Base-by-base conservation (phyloP, 2,888 invertebrate species). In the Synergus gifuensis region DNA sequence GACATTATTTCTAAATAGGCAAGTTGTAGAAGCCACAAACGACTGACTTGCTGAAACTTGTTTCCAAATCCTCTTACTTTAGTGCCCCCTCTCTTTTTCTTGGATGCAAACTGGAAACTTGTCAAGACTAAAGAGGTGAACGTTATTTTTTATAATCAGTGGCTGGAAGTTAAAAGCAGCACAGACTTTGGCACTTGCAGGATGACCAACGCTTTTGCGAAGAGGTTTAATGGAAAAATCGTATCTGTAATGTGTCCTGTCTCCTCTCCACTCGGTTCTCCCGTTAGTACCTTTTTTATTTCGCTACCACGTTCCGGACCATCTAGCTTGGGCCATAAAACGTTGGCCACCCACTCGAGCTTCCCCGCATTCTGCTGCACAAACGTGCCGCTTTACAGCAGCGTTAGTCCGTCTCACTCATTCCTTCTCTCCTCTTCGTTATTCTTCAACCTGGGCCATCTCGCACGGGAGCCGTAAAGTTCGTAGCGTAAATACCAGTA, bases 261-360 rank as follows among this genome's bases (percentile, higher is more conserved):
- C 73, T 60, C 54, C 22, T 77, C 63, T 81, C 79, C 78, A 76
- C 81, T 79, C 76, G 63, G 54, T 80, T 81, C 78, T 80, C 64
- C 78, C 67, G 80, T 78, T 80, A 81, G 80, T 82, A 83, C 87
- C 83, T 84, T 85, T 88, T 89, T 89, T 88, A 88, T 89, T 89
- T 88, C 81, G 78, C 84, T 79, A 83, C 85, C 86, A 81, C 86
- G 88, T 90, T 89, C 87, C 86, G 86, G 87, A 85, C 86, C 88
- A 88, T 88, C 88, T 87, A 89, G 85, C 85, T 81, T 73, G 78
- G 84, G 83, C 85, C 86, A 89, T 90, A 90, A 91, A 91, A 88
- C 87, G 87, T 83, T 85, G 83, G 83, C 83, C 84, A 80, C 83
- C 85, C 83, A 81, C 79, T 80, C 79, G 73, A 80, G 80, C 85